A percentile compares a stretch with the other conserved stretches of the same genome.
Conservation (phyloP, 2,113 vertebrate genomes). For the Hypomesus transpacificus region DNA sequence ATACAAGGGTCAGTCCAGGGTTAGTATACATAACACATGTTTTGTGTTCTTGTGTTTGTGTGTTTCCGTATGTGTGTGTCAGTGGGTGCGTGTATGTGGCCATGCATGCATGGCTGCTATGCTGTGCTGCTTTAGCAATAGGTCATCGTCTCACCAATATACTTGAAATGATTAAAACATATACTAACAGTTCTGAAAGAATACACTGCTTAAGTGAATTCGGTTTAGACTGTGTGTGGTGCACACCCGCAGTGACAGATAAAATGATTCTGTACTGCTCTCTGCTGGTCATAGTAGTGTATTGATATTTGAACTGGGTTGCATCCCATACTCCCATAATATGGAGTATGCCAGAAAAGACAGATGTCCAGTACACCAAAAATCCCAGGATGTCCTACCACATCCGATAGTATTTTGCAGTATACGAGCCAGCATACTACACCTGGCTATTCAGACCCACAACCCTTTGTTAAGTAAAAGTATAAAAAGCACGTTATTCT, state of each 20-base stretch:
- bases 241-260: background rate
- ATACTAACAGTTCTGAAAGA: too few relatives aligned
- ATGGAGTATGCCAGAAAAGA: too few relatives aligned
- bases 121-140: background rate
- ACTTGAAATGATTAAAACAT: too few relatives aligned
- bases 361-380: too few relatives aligned
- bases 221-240: background rate
- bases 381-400: too few relatives aligned
- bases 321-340: too few relatives aligned
- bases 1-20: conserved; percentile 34
- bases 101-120: background rate
- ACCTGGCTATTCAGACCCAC: too few relatives aligned
- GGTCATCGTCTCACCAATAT: background rate
- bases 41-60: conserved; percentile 18
- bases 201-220: background rate
- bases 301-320: conserved; percentile 2
- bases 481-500: too few relatives aligned
- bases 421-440: too few relatives aligned
- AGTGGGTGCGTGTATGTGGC: background rate
- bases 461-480: too few relatives aligned
- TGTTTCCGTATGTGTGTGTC: conserved; percentile 4
- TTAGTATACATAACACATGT: conserved; percentile 10
- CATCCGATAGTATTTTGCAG: too few relatives aligned
- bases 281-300: conserved; percentile 22
- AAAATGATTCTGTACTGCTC: conserved; percentile 17